phyloP scores from a whole-genome alignment of 2,888 invertebrate genomes.

The Pycnomerus fuliginosus region DNA sequence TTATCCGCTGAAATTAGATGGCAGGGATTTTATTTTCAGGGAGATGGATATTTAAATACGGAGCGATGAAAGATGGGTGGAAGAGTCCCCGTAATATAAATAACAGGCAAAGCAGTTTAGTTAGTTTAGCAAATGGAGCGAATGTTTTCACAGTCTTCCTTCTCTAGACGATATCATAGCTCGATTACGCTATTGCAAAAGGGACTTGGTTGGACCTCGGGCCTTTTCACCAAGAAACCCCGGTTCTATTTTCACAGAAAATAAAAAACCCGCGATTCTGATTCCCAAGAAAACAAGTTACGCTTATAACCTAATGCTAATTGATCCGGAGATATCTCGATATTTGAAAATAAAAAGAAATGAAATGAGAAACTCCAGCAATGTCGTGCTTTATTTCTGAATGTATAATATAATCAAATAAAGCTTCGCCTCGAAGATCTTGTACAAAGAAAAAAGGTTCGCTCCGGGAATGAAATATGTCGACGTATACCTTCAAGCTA shows the following conservation, averaged over 20 bases:
- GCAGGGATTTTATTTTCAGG: constrained; percentile 23
- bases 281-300: constrained; percentile 20
- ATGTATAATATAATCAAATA: constrained; percentile 35
- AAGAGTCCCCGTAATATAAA: constrained; percentile 50
- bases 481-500: constrained; percentile 29
- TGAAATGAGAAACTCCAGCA: constrained; percentile 21
- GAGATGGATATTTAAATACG: constrained; percentile 40
- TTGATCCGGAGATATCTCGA: constrained; percentile 24
- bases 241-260: constrained; percentile 16
- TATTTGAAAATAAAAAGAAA: constrained; percentile 16
- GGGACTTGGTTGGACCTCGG: background rate
- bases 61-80: constrained; percentile 29
- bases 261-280: constrained; percentile 8
- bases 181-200: constrained; percentile 36
- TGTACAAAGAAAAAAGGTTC: constrained; percentile 36
- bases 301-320: constrained; percentile 26
- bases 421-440: constrained; percentile 32
- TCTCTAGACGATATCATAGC: constrained; percentile 37
- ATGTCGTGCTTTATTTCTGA: constrained; percentile 23
- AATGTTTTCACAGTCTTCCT: constrained; percentile 53
- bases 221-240: constrained; percentile 5
- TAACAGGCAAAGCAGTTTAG: constrained; percentile 55
- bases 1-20: constrained; percentile 5
- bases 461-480: constrained; percentile 36
- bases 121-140: constrained; percentile 58